phyloP scores from a whole-genome alignment of 2,113 vertebrate species.

The Craseonycteris thonglongyai region DNA sequence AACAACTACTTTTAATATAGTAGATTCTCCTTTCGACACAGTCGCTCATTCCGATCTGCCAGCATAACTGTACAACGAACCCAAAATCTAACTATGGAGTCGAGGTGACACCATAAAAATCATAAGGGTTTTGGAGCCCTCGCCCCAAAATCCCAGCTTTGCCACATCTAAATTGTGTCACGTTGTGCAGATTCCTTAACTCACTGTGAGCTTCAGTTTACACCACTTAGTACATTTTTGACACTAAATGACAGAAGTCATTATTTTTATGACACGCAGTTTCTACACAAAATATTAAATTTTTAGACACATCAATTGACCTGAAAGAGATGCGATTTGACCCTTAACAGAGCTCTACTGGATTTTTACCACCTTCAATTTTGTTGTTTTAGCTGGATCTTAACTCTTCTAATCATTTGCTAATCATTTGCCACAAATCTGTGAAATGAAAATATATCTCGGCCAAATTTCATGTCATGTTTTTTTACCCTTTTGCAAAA shows the following conservation, averaged over 20 bases:
- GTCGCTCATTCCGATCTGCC: not conserved
- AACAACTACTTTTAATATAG: not conserved
- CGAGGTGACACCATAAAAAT: fast-evolving
- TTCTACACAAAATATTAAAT: not conserved
- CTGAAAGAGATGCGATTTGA: not conserved
- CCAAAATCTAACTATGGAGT: too few species aligned
- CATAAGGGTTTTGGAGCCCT: not conserved
- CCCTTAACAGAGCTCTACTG: too few species aligned
- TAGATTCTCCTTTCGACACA: not conserved
- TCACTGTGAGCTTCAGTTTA: not conserved
- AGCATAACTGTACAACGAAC: not conserved
- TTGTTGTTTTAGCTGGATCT: not conserved
- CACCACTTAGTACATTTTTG: fast-evolving
- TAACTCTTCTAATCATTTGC: not conserved
- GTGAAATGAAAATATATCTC: not conserved
- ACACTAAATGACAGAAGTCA: fast-evolving
- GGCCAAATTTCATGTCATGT: not conserved
- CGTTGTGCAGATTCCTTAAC: fast-evolving
- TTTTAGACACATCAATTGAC: not conserved
- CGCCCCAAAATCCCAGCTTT: not conserved
- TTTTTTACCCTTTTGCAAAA: not conserved
- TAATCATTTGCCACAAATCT: not conserved
- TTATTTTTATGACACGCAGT: not conserved
- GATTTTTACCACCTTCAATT: not conserved
- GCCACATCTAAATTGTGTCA: not conserved